Conservation (phyloP, 2,888 invertebrate species). For the Philaethria dido region DNA sequence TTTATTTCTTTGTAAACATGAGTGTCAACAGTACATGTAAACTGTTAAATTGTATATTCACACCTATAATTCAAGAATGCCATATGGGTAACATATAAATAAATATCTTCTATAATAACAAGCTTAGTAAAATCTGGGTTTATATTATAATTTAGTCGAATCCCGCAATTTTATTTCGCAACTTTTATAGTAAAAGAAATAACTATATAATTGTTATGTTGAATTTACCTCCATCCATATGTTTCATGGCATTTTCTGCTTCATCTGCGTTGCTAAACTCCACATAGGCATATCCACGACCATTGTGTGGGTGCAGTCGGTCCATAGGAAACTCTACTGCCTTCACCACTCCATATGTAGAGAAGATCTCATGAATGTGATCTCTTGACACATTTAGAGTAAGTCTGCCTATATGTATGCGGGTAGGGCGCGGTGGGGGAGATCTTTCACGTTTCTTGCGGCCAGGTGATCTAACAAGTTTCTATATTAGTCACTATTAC, state of each 20-base stretch:
- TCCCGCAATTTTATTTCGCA: too few relatives aligned
- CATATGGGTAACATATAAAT: too few relatives aligned
- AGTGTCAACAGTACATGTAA: too few relatives aligned
- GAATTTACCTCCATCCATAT: conserved; percentile 97
- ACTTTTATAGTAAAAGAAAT: too few relatives aligned
- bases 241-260: conserved; percentile 99
- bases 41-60: too few relatives aligned
- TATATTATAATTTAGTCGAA: too few relatives aligned
- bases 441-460: conserved; percentile 92
- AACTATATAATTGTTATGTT: too few relatives aligned
- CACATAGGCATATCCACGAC: conserved; percentile 97
- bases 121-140: too few relatives aligned
- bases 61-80: too few relatives aligned
- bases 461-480: conserved; percentile 77
- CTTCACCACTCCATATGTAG: conserved; percentile 94
- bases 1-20: too few relatives aligned
- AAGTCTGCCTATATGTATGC: conserved; percentile 96
- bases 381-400: conserved; percentile 96
- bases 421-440: conserved; percentile 94
- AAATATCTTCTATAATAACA: too few relatives aligned
- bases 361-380: conserved; percentile 95
- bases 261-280: conserved; percentile 97
- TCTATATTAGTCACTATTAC: too few relatives aligned
- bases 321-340: conserved; percentile 95
- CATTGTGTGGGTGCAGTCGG: conserved; percentile 93